Percentiles rank a stretch among this genome's conserved stretches.
phyloP scores from a whole-genome alignment of 2,797 vertebrate genomes.

The Diglossa cyanea region DNA sequence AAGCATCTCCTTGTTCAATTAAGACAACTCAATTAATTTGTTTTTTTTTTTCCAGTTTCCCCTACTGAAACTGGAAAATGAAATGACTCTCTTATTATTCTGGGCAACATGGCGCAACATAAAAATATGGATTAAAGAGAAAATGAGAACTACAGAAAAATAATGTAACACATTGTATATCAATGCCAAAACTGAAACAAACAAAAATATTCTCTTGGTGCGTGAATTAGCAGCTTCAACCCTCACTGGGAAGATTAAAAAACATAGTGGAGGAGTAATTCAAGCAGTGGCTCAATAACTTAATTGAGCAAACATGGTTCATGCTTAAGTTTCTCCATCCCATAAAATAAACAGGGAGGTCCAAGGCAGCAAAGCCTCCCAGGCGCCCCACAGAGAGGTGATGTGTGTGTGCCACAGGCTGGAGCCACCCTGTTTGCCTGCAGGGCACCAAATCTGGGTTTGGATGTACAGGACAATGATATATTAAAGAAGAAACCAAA shows the following conservation, averaged over 20 bases:
- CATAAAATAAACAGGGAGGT: not conserved
- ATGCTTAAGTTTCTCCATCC: not conserved
- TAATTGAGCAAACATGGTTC: not conserved
- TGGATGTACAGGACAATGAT: not conserved
- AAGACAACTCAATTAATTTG: not conserved
- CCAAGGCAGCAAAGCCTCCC: not conserved
- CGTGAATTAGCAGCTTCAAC: not conserved
- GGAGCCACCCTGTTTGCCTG: not conserved
- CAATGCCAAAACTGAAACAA: not conserved
- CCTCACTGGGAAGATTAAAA: not conserved
- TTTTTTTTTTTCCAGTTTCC: not conserved
- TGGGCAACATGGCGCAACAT: not conserved
- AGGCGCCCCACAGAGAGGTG: not conserved
- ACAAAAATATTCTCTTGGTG: not conserved
- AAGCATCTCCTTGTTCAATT: not conserved
- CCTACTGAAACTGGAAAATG: too few relatives aligned
- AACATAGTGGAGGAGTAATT: not conserved
- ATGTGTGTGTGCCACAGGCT: not conserved
- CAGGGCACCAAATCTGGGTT: not conserved
- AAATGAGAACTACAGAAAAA: not conserved
- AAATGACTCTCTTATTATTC: not conserved
- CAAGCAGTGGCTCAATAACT: not conserved
- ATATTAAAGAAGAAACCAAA: not conserved
- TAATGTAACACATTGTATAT: not conserved
- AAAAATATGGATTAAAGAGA: not conserved